A percentile compares a stretch with the other conserved stretches of the same genome.
Conservation (phyloP, 2,888 invertebrate species). For the Coremacera marginata region DNA sequence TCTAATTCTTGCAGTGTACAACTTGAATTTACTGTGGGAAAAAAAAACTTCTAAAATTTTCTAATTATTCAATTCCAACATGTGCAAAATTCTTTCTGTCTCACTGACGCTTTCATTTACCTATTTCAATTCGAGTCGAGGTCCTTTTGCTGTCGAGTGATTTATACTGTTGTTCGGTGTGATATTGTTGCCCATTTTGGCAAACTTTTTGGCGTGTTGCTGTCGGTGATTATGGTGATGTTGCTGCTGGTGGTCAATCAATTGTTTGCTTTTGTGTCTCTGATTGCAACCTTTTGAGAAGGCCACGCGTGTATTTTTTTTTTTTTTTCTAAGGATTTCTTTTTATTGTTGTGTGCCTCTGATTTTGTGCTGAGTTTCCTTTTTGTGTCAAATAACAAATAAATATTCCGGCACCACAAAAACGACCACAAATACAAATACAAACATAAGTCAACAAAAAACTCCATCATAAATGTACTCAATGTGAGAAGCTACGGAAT, state of each 20-base stretch:
- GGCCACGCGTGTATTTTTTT: constrained; percentile 1
- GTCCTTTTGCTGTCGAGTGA: constrained; percentile 37
- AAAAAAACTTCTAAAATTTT: constrained; percentile 8
- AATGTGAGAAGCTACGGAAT: neutral
- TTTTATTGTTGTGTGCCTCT: neutral
- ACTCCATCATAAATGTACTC: neutral
- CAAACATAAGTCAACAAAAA: neutral
- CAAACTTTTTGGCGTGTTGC: constrained; percentile 37
- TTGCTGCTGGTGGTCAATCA: constrained; percentile 59
- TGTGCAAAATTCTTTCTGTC: constrained; percentile 42
- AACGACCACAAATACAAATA: constrained; percentile 23
- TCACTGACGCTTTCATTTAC: constrained; percentile 35
- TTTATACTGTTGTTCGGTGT: constrained; percentile 57
- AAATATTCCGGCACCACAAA: constrained; percentile 53
- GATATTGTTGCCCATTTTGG: constrained; percentile 43
- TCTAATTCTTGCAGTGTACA: constrained; percentile 26
- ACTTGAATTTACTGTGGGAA: neutral
- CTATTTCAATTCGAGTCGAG: neutral
- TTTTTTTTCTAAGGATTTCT: neutral
- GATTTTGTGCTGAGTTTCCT: neutral
- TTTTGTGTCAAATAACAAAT: constrained; percentile 63
- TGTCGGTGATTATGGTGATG: neutral
- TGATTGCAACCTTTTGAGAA: constrained; percentile 13
- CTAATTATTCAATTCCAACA: constrained; percentile 41
- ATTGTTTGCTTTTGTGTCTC: constrained; percentile 50